Evolutionary conservation across 2,113 vertebrate genomes (phyloP), one percentile per base, ranked within the genome.

Genomic region (Ophiodon elongatus): DNA sequence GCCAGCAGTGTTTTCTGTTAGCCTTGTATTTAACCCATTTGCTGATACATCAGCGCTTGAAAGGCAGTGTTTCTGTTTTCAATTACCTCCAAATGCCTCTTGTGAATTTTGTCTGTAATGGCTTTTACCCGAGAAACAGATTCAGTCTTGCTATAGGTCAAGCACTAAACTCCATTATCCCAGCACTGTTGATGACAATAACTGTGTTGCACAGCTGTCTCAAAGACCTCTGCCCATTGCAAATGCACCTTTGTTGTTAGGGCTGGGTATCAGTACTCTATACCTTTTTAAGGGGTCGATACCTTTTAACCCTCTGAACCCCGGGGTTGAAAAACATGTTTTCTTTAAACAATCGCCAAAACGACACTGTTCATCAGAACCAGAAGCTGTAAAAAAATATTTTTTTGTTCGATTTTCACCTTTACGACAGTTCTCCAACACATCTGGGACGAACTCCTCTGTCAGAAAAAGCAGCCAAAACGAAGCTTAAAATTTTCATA

Each of bases 21-120:
- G 41, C 37, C 4, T 50, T 57, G 19, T 47, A 23, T 45, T 73
- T 10, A 47, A 45, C 37, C 50, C 23, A 33, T 59, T 67, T 73
- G 29, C 69, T 52, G 45, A 66, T 43, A 11, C 59, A 27, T 64
- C 45, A 43, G 52, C 31, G 4, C 57, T 35, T 77, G 9, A 62
- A 85, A 76, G 43, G 37, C 25, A 25, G 31, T 8, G 60, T 59
- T 60, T 74, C 52, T 79, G 31, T 76, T 64, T 56, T 71, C 29
- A 47, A 14, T 79, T 33, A 37, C 45, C 69, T 70, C 45, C 37
- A 54, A 67, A 79, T 23, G 33, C n/a, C 23, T 60, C 31, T 35
- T 5, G 31, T 85, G 68, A 29, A 60, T 41, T 50, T 27, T 17
- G 39, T 66, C 56, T 39, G 27, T 71, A 41, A 57, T 75, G 59